These are phyloP conservation scores for Mustelus asterias DNA, from an alignment of 2,113 vertebrate species.

Conservation along the genomic window DNA sequence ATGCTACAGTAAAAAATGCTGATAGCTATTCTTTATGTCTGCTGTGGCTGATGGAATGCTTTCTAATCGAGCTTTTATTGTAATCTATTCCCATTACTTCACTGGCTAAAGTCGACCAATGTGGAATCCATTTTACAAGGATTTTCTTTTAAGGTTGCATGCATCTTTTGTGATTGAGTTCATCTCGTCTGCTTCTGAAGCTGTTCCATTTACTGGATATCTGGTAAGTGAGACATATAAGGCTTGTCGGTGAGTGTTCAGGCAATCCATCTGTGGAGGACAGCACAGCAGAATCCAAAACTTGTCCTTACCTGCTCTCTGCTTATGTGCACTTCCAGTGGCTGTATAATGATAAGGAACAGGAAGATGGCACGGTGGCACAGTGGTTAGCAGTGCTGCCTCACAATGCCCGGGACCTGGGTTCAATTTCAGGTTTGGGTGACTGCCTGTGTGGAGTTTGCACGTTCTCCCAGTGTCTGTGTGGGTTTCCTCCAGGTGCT, in stretches of 20 bases:
- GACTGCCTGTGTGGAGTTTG: too few relatives aligned
- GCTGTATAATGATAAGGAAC: background rate
- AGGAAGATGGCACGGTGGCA: background rate
- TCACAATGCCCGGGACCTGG: too few relatives aligned
- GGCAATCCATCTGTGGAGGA: background rate
- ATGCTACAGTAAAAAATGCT: background rate
- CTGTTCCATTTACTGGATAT: background rate
- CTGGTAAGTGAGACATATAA: background rate
- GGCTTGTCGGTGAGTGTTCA: background rate
- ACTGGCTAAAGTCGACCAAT: background rate
- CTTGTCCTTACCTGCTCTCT: background rate
- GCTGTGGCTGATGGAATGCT: background rate
- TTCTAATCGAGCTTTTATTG: background rate
- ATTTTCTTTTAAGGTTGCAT: background rate
- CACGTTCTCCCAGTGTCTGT: too few relatives aligned
- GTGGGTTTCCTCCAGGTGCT: too few relatives aligned
- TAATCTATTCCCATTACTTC: background rate
- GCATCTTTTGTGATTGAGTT: background rate
- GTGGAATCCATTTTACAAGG: background rate
- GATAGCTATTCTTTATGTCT: background rate
- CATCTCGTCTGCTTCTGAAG: background rate
- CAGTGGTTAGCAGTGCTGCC: too few relatives aligned
- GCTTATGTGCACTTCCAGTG: background rate
- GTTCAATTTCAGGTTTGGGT: too few relatives aligned
- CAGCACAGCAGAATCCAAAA: background rate